A percentile compares a stretch with the other conserved stretches of the same genome.
These are phyloP conservation scores for Diploptera punctata DNA, from an alignment of 2,888 invertebrate species.

Conservation along the genomic window DNA sequence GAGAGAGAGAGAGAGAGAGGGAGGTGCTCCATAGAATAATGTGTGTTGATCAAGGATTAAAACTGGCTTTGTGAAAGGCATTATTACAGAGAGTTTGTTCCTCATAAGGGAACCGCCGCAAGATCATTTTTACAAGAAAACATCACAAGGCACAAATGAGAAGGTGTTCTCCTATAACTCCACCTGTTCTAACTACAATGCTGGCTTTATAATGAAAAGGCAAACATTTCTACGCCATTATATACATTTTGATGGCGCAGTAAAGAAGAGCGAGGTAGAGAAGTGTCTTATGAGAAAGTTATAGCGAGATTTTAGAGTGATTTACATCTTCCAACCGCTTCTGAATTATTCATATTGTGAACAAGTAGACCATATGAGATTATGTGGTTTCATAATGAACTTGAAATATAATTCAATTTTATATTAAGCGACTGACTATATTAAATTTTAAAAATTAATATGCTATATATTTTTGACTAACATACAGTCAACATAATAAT, in stretches of 20 bases:
- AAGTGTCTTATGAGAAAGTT: background rate
- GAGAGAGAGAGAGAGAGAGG: too few relatives aligned
- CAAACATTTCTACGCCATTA: background rate
- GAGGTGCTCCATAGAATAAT: constrained; percentile 6
- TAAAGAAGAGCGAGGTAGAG: too few relatives aligned
- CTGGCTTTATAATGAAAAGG: background rate
- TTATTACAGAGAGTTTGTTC: constrained; percentile 12
- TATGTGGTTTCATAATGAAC: too few relatives aligned
- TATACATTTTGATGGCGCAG: background rate
- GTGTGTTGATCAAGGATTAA: constrained; percentile 25
- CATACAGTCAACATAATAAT: too few relatives aligned
- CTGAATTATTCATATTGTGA: too few relatives aligned
- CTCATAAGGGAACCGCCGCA: background rate
- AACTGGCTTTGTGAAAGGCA: constrained; percentile 13
- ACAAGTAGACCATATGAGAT: too few relatives aligned
- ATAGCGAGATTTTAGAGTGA: background rate
- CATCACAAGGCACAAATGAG: background rate
- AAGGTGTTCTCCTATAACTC: background rate
- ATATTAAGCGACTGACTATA: too few relatives aligned
- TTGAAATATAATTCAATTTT: too few relatives aligned
- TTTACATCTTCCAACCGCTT: background rate
- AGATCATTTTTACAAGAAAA: background rate
- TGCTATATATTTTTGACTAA: too few relatives aligned
- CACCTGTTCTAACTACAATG: background rate
- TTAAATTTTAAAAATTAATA: too few relatives aligned